Conservation (phyloP, 2,113 vertebrate genomes). For the Vulpes ferrilata region DNA sequence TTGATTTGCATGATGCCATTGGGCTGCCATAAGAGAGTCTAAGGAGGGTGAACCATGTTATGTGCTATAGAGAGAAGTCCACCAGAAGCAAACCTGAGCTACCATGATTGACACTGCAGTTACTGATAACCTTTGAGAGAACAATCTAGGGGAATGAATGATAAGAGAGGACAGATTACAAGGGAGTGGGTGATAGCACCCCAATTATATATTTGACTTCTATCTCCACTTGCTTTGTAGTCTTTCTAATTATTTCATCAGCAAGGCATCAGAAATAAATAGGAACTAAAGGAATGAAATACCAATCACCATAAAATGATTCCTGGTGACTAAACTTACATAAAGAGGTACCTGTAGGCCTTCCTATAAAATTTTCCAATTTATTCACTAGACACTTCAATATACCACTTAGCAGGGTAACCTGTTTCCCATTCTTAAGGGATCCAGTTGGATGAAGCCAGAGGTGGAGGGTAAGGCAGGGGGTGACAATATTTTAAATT, state of each 20-base stretch:
- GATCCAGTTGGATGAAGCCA: not conserved
- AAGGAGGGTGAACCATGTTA: not conserved
- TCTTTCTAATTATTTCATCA: conserved; percentile 40
- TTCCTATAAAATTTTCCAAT: conserved; percentile 14
- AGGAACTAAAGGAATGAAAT: conserved; percentile 12
- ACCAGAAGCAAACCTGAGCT: not conserved
- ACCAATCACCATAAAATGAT: conserved; percentile 19
- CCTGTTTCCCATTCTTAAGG: conserved; percentile 25
- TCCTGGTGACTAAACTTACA: not conserved
- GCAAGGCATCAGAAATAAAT: conserved; percentile 8
- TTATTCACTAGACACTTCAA: not conserved
- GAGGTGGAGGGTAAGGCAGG: not conserved
- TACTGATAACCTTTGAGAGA: not conserved
- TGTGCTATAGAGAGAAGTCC: not conserved
- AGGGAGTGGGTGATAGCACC: not conserved
- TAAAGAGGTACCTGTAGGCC: not conserved
- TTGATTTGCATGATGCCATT: too few species aligned
- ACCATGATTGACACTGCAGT: not conserved
- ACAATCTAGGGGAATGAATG: not conserved
- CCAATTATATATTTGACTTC: not conserved
- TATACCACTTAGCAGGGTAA: conserved; percentile 29
- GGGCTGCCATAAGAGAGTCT: not conserved
- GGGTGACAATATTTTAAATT: not conserved
- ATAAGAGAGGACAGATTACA: not conserved
- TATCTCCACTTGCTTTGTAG: not conserved